Evolutionary conservation across 2,113 vertebrate genomes (phyloP), one percentile per base, ranked within the genome.

Genomic region (Alosa alosa): DNA sequence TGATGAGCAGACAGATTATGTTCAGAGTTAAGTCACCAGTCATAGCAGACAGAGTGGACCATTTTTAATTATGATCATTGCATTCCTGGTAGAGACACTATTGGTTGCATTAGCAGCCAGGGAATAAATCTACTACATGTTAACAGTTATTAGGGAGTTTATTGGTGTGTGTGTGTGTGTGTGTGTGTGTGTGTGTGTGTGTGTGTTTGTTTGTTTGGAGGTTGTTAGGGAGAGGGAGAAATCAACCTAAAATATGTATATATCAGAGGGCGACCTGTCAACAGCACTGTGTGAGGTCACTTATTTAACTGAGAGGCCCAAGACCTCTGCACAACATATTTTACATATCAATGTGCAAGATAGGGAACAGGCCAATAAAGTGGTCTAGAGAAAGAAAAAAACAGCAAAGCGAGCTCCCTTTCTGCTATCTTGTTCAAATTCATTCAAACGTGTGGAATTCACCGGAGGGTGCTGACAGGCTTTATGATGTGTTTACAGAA

Each of bases 401-500:
- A 72, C 18, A 78, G 2, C 31, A 5, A 78, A 78, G 31, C 3
- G 15, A 13, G 4, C 50, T 47, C 84, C 78, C 81, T 84, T 31
- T 31, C 15, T n/a, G 64, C 68, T 83, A 68, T 85, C 81, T 86
- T 85, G 55, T 86, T 85, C n/a, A 84, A 84, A 25, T 78, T 83
- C 82, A 91, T 90, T 88, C 84, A 84, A 87, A 81, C 17, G 6
- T 84, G 68, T 81, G 50, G 41, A 46, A 83, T 87, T 82, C 31
- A 60, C 39, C 39, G 7, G 41, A 18, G 82, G 91, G 89, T 82
- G 92, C 55, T 91, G 92, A 92, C 90, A 91, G 81, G 82, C 46
- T 92, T 93, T 89, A 93, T 92, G 91, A 90, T 88, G 85, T 92
- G 92, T 93, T 91, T 88, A 86, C 88, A 84, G 89, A 91, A 93